phyloP scores from a whole-genome alignment of 2,113 vertebrate species.

The Sinocyclocheilus anshuiensis region DNA sequence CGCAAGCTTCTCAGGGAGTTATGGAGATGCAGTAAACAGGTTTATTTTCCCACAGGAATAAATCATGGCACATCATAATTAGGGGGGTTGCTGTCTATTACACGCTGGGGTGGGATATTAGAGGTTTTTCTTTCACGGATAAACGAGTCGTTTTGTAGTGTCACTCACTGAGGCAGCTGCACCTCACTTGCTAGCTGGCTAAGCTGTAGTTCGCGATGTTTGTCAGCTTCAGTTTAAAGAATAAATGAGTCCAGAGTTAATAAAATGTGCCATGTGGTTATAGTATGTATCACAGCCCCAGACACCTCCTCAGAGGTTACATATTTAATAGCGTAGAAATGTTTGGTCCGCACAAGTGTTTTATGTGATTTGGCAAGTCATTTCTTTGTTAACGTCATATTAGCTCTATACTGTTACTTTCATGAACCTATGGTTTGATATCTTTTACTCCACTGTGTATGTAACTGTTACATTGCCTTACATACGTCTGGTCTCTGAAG shows the following conservation, averaged over 20 bases:
- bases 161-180: conserved; percentile 30
- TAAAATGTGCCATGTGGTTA: background rate
- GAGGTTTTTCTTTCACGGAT: background rate
- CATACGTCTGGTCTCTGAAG: background rate
- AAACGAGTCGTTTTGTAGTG: conserved; percentile 23
- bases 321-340: background rate
- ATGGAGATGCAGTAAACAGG: conserved; percentile 65
- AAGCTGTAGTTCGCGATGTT: background rate
- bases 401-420: conserved; percentile 1
- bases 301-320: background rate
- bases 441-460: background rate
- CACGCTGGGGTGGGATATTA: background rate
- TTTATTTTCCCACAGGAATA: conserved; percentile 52
- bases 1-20: conserved; percentile 73
- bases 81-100: background rate
- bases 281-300: background rate
- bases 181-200: conserved; percentile 43
- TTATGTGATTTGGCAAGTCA: background rate
- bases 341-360: background rate
- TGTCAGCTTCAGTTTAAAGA: background rate
- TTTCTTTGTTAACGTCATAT: conserved; percentile 9
- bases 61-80: background rate
- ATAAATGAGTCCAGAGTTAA: background rate
- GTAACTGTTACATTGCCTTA: background rate
- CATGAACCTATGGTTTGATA: background rate